Conservation (phyloP, 1,140 invertebrate genomes). For the Eubasilissa regina region DNA sequence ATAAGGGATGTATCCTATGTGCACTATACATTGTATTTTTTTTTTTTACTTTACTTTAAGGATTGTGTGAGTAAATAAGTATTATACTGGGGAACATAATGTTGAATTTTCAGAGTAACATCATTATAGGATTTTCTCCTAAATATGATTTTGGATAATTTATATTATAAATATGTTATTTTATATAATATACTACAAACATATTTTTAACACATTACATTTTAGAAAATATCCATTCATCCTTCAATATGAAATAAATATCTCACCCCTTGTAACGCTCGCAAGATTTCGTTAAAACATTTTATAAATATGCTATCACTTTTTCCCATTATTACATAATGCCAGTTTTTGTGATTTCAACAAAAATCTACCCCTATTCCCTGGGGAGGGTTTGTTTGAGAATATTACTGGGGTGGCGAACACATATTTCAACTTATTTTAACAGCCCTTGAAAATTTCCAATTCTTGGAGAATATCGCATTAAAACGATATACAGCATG, state of each 20-base stretch:
- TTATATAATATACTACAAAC: no score
- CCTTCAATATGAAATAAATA: conserved; percentile 30
- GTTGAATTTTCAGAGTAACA: no score
- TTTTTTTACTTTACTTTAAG: no score
- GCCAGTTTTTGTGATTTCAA: conserved; percentile 48
- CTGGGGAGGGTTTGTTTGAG: conserved; percentile 48
- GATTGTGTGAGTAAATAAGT: no score
- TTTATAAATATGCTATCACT: conserved; percentile 59
- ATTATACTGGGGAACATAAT: no score
- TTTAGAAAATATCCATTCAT: conserved; percentile 4
- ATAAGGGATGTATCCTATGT: no score
- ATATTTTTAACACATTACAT: no score
- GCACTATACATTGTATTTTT: no score
- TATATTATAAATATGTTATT: no score
- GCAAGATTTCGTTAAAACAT: conserved; percentile 44
- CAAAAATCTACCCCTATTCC: conserved; percentile 46
- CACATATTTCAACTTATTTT: conserved; percentile 58
- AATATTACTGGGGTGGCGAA: conserved; percentile 53
- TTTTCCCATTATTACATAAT: conserved; percentile 58
- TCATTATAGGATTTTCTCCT: no score
- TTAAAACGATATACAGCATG: not conserved
- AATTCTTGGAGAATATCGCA: not conserved
- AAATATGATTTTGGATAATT: no score
- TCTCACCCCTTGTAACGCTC: conserved; percentile 16
- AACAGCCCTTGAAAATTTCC: conserved; percentile 29